Evolutionary conservation across 2,888 invertebrate species (phyloP).

Genomic region (Chromoteleia sp.): DNA sequence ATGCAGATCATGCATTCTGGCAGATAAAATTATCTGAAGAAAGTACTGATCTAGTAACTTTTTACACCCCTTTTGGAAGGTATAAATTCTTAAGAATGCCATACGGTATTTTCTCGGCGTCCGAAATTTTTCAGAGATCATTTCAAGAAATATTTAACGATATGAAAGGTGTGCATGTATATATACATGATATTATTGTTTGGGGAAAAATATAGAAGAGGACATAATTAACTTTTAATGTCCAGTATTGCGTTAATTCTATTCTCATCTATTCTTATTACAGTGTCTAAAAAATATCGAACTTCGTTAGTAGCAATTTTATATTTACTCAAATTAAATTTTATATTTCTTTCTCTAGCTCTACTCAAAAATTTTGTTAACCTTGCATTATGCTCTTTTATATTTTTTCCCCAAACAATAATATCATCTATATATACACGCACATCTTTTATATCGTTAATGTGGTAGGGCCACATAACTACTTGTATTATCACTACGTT

Average conservation of each 20-base stretch:
- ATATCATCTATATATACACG: conserved; percentile 27
- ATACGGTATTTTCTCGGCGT: conserved; percentile 74
- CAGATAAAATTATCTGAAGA: conserved; percentile 71
- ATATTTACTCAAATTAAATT: too few species aligned
- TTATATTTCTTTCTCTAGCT: too few species aligned
- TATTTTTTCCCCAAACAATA: conserved; percentile 71
- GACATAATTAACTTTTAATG: too few species aligned
- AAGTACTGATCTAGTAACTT: conserved; percentile 73
- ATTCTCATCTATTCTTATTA: too few species aligned
- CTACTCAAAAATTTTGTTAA: too few species aligned
- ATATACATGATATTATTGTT: conserved; percentile 62
- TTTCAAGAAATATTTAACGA: conserved; percentile 9
- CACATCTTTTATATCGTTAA: conserved; percentile 18
- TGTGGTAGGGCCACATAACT: too few species aligned
- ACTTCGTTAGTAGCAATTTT: too few species aligned
- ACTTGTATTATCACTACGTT: too few species aligned
- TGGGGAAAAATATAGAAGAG: conserved; percentile 71
- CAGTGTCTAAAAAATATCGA: too few species aligned
- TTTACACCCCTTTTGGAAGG: conserved; percentile 75
- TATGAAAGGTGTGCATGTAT: conserved; percentile 10
- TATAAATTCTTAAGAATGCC: conserved; percentile 75
- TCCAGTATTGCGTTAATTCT: too few species aligned
- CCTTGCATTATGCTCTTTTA: conserved; percentile 75
- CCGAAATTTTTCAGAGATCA: conserved; percentile 24
- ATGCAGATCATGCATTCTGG: conserved; percentile 74